These are phyloP conservation scores for Poecilobothrus nobilitatus DNA, from an alignment of 2,888 invertebrate genomes.

Conservation along the genomic window DNA sequence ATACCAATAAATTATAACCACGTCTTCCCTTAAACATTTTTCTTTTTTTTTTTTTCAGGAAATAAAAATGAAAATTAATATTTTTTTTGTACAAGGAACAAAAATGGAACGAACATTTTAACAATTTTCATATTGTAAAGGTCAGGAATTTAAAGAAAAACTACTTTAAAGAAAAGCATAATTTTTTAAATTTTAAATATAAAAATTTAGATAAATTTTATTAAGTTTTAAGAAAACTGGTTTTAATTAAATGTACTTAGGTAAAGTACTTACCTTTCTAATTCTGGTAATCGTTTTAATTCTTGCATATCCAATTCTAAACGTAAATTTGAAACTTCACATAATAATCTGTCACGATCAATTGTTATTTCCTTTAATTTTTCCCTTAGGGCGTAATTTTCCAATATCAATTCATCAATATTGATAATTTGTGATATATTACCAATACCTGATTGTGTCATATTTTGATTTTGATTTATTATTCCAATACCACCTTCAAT, in stretches of 20 bases:
- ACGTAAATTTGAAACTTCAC: slow-evolving; percentile 41
- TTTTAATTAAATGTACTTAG: not conserved
- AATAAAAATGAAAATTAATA: too few species aligned
- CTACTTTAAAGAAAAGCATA: too few species aligned
- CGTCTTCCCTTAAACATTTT: too few species aligned
- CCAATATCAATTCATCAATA: slow-evolving; percentile 37
- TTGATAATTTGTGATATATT: slow-evolving; percentile 21
- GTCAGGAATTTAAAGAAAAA: not conserved
- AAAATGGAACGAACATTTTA: not conserved
- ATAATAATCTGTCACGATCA: slow-evolving; percentile 40
- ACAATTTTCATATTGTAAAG: not conserved
- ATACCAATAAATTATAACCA: too few species aligned
- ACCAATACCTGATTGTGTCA: not conserved
- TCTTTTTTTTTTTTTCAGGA: too few species aligned
- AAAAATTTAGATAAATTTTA: not conserved
- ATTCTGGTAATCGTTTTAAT: slow-evolving; percentile 39
- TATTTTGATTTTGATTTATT: not conserved
- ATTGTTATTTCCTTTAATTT: slow-evolving; percentile 37
- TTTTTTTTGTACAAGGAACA: too few species aligned
- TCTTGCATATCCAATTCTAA: slow-evolving; percentile 43
- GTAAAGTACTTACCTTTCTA: slow-evolving; percentile 39
- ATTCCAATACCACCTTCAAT: slow-evolving; percentile 5
- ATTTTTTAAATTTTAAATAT: not conserved
- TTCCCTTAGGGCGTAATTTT: slow-evolving; percentile 36
- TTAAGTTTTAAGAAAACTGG: too few species aligned